phyloP scores from a whole-genome alignment of 2,888 invertebrate genomes.

The Spicauda simplicius region DNA sequence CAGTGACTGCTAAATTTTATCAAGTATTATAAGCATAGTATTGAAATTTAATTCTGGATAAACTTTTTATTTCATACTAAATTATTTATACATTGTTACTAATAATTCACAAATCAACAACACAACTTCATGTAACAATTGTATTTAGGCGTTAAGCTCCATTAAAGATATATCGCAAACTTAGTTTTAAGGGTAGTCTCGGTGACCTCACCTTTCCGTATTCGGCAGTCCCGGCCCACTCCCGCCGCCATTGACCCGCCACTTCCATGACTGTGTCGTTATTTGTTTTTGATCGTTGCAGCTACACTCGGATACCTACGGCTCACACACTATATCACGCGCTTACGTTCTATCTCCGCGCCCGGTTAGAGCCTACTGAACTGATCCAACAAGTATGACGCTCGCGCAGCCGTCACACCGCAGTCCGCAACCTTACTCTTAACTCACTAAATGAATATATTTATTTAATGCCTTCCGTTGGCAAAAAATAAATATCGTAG shows the following conservation, averaged over 20 bases:
- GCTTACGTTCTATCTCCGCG: slow-evolving; percentile 65
- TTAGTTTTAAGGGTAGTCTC: slow-evolving; percentile 41
- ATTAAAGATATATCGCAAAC: slow-evolving; percentile 4
- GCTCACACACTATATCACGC: slow-evolving; percentile 59
- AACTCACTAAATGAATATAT: slow-evolving; percentile 70
- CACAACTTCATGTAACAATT: not conserved
- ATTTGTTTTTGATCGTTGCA: slow-evolving; percentile 66
- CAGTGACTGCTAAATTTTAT: too few relatives aligned
- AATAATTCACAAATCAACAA: not conserved
- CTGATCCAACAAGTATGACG: slow-evolving; percentile 37
- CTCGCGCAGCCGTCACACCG: slow-evolving; percentile 45
- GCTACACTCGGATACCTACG: slow-evolving; percentile 73
- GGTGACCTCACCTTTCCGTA: slow-evolving; percentile 75
- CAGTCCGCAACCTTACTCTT: slow-evolving; percentile 54
- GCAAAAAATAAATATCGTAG: slow-evolving; percentile 63
- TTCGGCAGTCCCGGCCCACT: slow-evolving; percentile 81
- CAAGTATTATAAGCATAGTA: too few relatives aligned
- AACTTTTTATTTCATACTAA: too few relatives aligned
- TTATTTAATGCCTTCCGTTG: slow-evolving; percentile 73
- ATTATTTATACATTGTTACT: too few relatives aligned
- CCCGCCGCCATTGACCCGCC: slow-evolving; percentile 79
- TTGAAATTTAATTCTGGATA: too few relatives aligned
- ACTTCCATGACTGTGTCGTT: slow-evolving; percentile 71
- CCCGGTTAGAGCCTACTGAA: slow-evolving; percentile 70
- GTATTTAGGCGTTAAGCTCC: not conserved